Evolutionary conservation across 2,113 vertebrate species (phyloP).

Genomic region (Antigone vipio): DNA sequence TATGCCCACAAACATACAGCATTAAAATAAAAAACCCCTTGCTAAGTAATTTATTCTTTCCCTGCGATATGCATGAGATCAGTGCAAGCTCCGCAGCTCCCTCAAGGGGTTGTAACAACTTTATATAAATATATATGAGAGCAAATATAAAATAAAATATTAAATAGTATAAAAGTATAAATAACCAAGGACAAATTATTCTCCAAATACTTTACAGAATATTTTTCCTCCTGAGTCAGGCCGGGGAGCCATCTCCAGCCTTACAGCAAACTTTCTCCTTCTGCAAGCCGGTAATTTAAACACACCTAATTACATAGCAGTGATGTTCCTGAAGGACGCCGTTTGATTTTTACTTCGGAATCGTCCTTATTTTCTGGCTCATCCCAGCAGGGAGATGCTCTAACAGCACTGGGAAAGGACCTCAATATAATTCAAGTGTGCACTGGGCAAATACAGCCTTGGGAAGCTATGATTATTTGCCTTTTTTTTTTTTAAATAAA

Average conservation of each 20-base stretch:
- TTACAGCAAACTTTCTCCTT: background rate
- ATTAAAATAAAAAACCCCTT: background rate
- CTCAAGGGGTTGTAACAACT: slow-evolving; percentile 43
- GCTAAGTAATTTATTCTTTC: background rate
- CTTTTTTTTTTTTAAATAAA: background rate
- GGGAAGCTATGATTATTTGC: background rate
- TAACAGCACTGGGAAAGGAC: background rate
- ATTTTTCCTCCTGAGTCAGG: background rate
- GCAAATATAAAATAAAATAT: background rate
- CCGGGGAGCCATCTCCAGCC: background rate
- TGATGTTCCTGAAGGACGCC: background rate
- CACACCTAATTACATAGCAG: background rate
- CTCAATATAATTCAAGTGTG: rapidly evolving
- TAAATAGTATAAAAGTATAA: background rate
- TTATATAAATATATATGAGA: background rate
- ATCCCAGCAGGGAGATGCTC: background rate
- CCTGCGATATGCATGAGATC: background rate
- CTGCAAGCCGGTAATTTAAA: background rate
- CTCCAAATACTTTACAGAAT: background rate
- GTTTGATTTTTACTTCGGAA: background rate
- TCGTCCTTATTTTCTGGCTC: background rate
- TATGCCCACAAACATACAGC: background rate
- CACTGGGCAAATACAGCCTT: background rate
- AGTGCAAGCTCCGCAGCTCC: background rate
- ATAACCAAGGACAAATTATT: background rate